Evolutionary conservation across 1,140 invertebrate genomes (phyloP).

Genomic region (Cherax destructor): DNA sequence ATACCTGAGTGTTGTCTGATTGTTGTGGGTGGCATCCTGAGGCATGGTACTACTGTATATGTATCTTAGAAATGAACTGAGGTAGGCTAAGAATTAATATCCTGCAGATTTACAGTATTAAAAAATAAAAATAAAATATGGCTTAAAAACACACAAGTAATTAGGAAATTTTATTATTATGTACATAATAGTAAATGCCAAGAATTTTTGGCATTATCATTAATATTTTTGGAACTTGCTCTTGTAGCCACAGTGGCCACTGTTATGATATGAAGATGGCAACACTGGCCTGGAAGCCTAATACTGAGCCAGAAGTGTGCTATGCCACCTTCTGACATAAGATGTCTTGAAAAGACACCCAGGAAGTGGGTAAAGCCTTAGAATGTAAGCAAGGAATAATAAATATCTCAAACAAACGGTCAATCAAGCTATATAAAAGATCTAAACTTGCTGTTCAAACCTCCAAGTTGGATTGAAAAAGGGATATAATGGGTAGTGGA

Average conservation of each 20-base stretch:
- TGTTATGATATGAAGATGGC: neutral
- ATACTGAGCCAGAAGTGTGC: neutral
- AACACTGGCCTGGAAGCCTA: slow-evolving; percentile 2
- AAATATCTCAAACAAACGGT: neutral
- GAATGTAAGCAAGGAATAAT: neutral
- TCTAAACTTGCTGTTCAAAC: neutral
- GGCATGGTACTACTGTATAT: too few relatives aligned
- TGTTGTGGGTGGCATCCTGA: too few relatives aligned
- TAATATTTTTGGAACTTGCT: neutral
- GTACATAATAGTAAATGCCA: neutral
- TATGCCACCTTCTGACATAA: neutral
- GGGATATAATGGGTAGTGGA: neutral
- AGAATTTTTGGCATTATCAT: neutral
- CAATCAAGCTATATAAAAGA: slow-evolving; percentile 7
- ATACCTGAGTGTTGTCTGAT: too few relatives aligned
- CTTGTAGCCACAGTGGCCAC: neutral
- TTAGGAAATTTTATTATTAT: neutral
- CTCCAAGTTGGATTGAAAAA: neutral
- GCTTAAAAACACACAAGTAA: neutral
- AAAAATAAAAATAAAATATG: too few relatives aligned
- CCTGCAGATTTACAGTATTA: too few relatives aligned
- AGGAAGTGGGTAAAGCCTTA: neutral
- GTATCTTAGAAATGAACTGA: too few relatives aligned
- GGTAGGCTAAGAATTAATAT: too few relatives aligned
- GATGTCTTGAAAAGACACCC: neutral